Evolutionary conservation across 2,888 invertebrate genomes (phyloP).

Genomic region (Oxycera nigricornis): DNA sequence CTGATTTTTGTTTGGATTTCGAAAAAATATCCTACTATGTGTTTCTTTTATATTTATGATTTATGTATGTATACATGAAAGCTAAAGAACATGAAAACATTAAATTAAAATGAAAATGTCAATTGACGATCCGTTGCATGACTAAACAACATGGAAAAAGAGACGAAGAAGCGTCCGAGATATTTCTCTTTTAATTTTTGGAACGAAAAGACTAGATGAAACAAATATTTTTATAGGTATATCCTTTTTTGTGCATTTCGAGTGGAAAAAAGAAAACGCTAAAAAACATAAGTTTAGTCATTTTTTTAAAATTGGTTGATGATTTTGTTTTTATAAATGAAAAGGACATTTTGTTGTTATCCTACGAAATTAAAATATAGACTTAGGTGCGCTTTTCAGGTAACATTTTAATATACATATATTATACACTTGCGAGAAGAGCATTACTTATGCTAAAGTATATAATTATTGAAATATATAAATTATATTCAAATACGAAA

Average conservation of each 20-base stretch:
- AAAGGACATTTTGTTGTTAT: conserved; percentile 20
- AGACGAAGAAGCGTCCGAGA: background rate
- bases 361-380: conserved; percentile 9
- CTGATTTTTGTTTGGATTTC: no score
- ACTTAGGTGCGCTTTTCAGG: conserved; percentile 34
- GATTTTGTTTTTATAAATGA: background rate
- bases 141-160: background rate
- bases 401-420: conserved; percentile 33
- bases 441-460: conserved; percentile 15
- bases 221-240: background rate
- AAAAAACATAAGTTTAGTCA: conserved; percentile 19
- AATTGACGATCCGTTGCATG: background rate
- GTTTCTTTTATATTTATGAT: background rate
- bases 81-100: background rate
- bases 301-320: conserved; percentile 5
- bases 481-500: conserved; percentile 27
- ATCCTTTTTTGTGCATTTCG: background rate
- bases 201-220: conserved; percentile 28
- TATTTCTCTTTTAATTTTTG: background rate
- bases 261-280: background rate
- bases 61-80: background rate
- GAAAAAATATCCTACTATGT: no score
- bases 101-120: background rate
- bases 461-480: conserved; percentile 10
- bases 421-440: background rate